These are phyloP conservation scores for Archivesica marissinica DNA, from an alignment of 1,140 invertebrate genomes.

Conservation along the genomic window DNA sequence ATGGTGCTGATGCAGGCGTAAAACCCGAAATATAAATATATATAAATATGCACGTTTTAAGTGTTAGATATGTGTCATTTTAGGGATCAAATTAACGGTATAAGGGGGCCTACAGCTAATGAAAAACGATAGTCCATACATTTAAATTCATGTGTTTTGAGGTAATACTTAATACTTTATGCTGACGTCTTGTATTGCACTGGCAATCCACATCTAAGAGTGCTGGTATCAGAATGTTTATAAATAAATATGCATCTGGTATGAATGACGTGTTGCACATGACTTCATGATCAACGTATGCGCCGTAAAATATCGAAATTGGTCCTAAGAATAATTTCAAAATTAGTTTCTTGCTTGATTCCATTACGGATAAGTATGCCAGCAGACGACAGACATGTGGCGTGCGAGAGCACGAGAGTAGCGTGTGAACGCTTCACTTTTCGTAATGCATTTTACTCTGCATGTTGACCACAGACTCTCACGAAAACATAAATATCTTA, in stretches of 20 bases:
- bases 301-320: constrained; percentile 9
- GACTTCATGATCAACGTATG: background rate
- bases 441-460: background rate
- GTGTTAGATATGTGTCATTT: too few relatives aligned
- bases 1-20: too few relatives aligned
- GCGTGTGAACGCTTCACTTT: constrained; percentile 34
- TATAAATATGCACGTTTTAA: too few relatives aligned
- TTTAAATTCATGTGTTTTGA: too few relatives aligned
- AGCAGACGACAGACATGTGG: constrained; percentile 43
- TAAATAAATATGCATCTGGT: constrained; percentile 19
- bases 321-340: background rate
- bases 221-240: too few relatives aligned
- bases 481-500: background rate
- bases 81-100: too few relatives aligned
- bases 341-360: constrained; percentile 43
- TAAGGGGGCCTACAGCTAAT: too few relatives aligned
- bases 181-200: too few relatives aligned
- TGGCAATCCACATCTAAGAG: too few relatives aligned
- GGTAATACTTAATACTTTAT: too few relatives aligned
- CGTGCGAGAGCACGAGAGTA: constrained; percentile 30
- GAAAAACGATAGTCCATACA: too few relatives aligned
- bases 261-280: background rate
- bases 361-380: constrained; percentile 34
- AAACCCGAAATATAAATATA: too few relatives aligned
- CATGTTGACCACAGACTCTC: constrained; percentile 42